Base-by-base conservation (phyloP, 2,888 invertebrate species). In the Eupithecia subfuscata region DNA sequence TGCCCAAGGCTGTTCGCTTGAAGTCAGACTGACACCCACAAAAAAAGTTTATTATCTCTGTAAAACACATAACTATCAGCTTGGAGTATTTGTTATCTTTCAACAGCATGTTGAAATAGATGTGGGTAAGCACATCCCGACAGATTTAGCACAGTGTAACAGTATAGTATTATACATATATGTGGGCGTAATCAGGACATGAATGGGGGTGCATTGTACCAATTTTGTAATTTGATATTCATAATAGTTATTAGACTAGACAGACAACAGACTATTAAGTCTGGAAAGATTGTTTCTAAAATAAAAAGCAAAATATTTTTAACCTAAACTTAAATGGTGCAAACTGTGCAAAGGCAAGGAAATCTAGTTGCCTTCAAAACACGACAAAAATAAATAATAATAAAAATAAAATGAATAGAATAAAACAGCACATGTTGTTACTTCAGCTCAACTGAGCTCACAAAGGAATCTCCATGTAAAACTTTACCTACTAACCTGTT, bases 101-200 rank as follows among this genome's bases (percentile, higher is more conserved):
- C 72, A 74, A 63, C 71, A 70, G 65, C 56, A 11, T 77, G 75
- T 74, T 67, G 74, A 77, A 75, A 73, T 72, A 71, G 25, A 74
- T 16, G 40, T 71, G 64, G 18, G 60, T 40, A 30, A 18, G 65
- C 43, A 75, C 70, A 75, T 75, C 75, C 74, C 67, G 64, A 70
- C 70, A 75, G 75, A 77, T 67, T 60, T 75, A 75, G 60, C 70
- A 34, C 67, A 45, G 43, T 52, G 22, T n/a, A n/a, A 70, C 68
- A 68, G 11, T 71, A 22, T 2, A 37, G 18, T 76, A 73, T 40
- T 76, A 70, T 76, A 69, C 64, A 14, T 76, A 69, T 64, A 14
- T 60, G 71, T 71, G 45, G 75, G 70, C 34, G 74, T 74, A 68
- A 22, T 40, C 14, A 68, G 68, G 37, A 25, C 7, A 11, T 40